Base-by-base conservation (phyloP, 1,140 invertebrate species). In the Schlechtendalia chinensis region DNA sequence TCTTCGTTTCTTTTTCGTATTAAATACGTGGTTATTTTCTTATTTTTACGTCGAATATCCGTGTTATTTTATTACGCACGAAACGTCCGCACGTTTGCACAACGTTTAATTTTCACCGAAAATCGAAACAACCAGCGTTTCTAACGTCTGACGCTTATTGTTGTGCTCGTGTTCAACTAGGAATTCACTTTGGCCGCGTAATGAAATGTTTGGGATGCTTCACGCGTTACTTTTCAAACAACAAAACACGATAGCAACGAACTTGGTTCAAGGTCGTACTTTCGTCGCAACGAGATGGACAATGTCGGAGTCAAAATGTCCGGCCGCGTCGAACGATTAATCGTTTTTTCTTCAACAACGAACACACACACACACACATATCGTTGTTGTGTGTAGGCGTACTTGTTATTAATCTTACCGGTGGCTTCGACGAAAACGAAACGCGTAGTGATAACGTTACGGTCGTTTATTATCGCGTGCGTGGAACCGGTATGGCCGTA, bases 261-360 rank as follows among this genome's bases (percentile, higher is more conserved):
- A 63, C 58, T 79, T 63, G 45, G 32, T 45, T 77, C 74, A 79
- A 79, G 75, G 75, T 47, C 22, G 3, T 53, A 47, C 22, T 59
- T 59, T 79, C 58, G 17, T 61, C 3, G 17, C 11, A 10, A 72
- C 53, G 50, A 72, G 47, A 17, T 54, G 27, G 24, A 24, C 5
- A 22, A 50, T 11, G 8, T 71, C 17, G 17, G n/a, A 72, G 27
- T 72, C 10, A 32, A 72, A 32, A 72, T 72, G 17, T 54, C 24
- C 24, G 14, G 2, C 17, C 27, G 29, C 22, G 17, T 29, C 5
- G 16, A 56, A 63, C 61, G 75, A 79, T 79, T 79, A 63, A 79
- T 79, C 3, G 58, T 22, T 79, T 59, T 50, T 39, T 77, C 56
- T 45, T 47, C 19, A 47, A 16, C 50, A 8, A 58, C n/a, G 1